These are phyloP conservation scores for Myocastor coypus DNA, from an alignment of 2,113 vertebrate species.

Conservation along the genomic window DNA sequence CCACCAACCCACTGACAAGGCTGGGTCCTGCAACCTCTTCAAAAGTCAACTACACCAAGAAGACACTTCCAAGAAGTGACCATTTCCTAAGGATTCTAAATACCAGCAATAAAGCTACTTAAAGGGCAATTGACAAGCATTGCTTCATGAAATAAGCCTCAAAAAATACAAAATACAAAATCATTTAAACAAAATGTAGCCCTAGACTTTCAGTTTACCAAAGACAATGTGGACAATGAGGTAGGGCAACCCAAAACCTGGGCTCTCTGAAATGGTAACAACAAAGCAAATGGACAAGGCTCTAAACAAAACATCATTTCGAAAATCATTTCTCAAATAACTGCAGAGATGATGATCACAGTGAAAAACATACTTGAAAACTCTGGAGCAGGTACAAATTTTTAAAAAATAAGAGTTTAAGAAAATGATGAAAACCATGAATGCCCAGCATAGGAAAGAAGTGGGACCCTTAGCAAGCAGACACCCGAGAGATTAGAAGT, in stretches of 20 bases:
- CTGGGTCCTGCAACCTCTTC: background rate
- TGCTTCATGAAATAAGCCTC: background rate
- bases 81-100: background rate
- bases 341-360: background rate
- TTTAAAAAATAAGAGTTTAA: background rate
- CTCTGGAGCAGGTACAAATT: background rate
- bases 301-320: background rate
- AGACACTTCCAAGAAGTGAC: background rate
- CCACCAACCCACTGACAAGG: background rate
- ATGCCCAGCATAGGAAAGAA: background rate
- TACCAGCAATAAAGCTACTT: background rate
- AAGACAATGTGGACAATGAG: background rate
- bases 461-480: background rate
- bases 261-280: background rate
- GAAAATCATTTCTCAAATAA: background rate
- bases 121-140: background rate
- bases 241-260: background rate
- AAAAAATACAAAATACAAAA: background rate
- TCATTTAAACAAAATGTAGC: background rate
- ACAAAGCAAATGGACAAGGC: background rate
- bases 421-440: background rate
- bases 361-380: background rate
- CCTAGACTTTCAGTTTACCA: background rate
- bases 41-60: background rate
- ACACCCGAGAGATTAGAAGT: background rate